phyloP scores from a whole-genome alignment of 2,888 invertebrate genomes.

The Eristalinus aeneus region DNA sequence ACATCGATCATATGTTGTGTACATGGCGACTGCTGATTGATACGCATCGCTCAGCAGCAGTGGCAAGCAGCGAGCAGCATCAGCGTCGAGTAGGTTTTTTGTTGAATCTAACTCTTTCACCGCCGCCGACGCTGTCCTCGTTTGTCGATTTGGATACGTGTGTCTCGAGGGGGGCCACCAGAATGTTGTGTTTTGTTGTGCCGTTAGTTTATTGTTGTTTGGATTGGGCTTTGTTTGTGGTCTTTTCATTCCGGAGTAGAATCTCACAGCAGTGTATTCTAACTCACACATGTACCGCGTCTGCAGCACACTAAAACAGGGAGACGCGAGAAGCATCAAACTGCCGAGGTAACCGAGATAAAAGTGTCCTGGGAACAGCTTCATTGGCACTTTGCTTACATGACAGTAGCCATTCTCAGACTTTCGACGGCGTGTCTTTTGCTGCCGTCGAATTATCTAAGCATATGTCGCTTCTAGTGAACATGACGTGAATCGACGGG shows the following conservation, averaged over 20 bases:
- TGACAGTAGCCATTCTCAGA: background rate
- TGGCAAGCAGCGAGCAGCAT: background rate
- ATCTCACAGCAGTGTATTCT: constrained; percentile 1
- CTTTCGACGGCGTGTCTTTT: background rate
- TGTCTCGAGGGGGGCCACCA: background rate
- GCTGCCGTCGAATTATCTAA: background rate
- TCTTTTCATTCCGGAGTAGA: constrained; percentile 38
- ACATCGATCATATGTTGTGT: constrained; percentile 62
- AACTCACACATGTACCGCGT: background rate
- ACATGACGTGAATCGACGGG: constrained; percentile 7
- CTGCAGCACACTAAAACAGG: background rate
- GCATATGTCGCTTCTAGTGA: constrained; percentile 12
- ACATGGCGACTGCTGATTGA: constrained; percentile 59
- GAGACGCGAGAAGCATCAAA: background rate
- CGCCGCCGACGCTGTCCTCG: constrained; percentile 20
- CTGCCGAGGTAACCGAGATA: constrained; percentile 27
- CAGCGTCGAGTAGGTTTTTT: constrained; percentile 25
- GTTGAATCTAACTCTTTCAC: constrained; percentile 22
- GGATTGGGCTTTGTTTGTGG: constrained; percentile 54
- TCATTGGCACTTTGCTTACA: constrained; percentile 44
- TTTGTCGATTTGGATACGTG: constrained; percentile 1
- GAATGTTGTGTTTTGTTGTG: constrained; percentile 20
- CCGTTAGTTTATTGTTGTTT: constrained; percentile 62
- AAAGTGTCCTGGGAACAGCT: constrained; percentile 54
- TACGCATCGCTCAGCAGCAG: constrained; percentile 59